Percentiles rank a stretch among this genome's conserved stretches.
These are phyloP conservation scores for Elmis aenea DNA, from an alignment of 2,888 invertebrate genomes.

Conservation along the genomic window DNA sequence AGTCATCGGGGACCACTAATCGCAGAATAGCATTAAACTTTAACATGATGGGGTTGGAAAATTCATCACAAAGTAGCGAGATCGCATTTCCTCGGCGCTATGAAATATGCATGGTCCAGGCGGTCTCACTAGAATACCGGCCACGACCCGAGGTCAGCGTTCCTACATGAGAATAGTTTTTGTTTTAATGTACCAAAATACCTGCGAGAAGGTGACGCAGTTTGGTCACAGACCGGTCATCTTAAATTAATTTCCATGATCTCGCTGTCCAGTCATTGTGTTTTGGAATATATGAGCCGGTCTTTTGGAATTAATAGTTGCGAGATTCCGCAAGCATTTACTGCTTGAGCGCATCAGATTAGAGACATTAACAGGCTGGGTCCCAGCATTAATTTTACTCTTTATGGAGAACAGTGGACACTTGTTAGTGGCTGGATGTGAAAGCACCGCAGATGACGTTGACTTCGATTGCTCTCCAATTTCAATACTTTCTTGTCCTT, in stretches of 20 bases:
- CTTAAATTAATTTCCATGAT: constrained; percentile 29
- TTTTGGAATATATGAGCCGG: constrained; percentile 42
- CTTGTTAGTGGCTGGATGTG: constrained; percentile 24
- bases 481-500: constrained; percentile 2
- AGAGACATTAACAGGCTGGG: constrained; percentile 45
- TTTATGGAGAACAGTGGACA: constrained; percentile 38
- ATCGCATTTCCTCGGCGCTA: constrained; percentile 27
- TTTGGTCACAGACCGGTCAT: constrained; percentile 17
- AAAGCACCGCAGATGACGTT: constrained; percentile 14
- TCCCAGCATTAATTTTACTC: constrained; percentile 45
- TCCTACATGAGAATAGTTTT: constrained; percentile 7
- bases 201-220: constrained; percentile 12
- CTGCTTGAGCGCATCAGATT: constrained; percentile 46
- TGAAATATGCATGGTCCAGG: constrained; percentile 29
- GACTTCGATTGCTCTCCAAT: constrained; percentile 7
- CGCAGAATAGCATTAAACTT: constrained; percentile 24
- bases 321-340: constrained; percentile 46
- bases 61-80: constrained; percentile 24
- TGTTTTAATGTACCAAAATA: constrained; percentile 8
- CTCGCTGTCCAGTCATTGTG: constrained; percentile 36
- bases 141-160: constrained; percentile 2
- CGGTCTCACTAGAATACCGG: constrained; percentile 7
- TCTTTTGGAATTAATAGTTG: constrained; percentile 44
- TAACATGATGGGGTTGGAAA: constrained; percentile 28
- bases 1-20: constrained; percentile 20